Conservation (phyloP, 2,113 vertebrate species). For the Mastomys natalensis region DNA sequence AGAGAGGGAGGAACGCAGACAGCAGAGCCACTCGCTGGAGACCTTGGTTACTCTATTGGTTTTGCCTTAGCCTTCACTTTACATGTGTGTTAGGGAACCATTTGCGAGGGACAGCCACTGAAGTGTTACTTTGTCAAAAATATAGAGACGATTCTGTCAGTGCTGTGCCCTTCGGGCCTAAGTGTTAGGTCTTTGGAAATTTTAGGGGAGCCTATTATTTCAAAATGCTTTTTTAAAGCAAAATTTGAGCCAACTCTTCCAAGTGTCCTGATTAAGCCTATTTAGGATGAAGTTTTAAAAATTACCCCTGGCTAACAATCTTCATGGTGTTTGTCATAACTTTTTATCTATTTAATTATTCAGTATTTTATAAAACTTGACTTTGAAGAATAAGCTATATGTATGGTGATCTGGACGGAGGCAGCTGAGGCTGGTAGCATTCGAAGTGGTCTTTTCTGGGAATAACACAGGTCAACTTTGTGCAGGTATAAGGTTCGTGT, state of each 20-base stretch:
- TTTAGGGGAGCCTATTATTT: slow-evolving; percentile 43
- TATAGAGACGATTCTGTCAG: neutral
- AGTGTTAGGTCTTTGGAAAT: slow-evolving; percentile 4
- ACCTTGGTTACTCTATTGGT: slow-evolving; percentile 29
- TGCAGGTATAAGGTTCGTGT: slow-evolving; percentile 31
- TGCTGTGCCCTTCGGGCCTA: neutral
- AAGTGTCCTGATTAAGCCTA: slow-evolving; percentile 50
- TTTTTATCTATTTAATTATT: slow-evolving; percentile 62
- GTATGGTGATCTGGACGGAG: neutral
- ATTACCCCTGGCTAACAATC: slow-evolving; percentile 18
- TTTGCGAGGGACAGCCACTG: slow-evolving; percentile 14
- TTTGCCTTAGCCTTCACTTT: slow-evolving; percentile 52
- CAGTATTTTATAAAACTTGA: slow-evolving; percentile 55
- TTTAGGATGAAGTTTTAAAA: slow-evolving; percentile 59
- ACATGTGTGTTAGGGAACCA: neutral
- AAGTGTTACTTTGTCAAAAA: slow-evolving; percentile 38
- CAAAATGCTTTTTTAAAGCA: neutral
- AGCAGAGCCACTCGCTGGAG: slow-evolving; percentile 36
- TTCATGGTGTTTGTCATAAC: slow-evolving; percentile 20
- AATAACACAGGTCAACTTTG: neutral
- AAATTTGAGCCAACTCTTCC: slow-evolving; percentile 54
- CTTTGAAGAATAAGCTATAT: slow-evolving; percentile 48
- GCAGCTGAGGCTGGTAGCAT: neutral
- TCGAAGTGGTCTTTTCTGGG: neutral
- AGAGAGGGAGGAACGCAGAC: neutral